Evolutionary conservation across 2,797 vertebrate species (phyloP).

Genomic region (Labeo calbasu): DNA sequence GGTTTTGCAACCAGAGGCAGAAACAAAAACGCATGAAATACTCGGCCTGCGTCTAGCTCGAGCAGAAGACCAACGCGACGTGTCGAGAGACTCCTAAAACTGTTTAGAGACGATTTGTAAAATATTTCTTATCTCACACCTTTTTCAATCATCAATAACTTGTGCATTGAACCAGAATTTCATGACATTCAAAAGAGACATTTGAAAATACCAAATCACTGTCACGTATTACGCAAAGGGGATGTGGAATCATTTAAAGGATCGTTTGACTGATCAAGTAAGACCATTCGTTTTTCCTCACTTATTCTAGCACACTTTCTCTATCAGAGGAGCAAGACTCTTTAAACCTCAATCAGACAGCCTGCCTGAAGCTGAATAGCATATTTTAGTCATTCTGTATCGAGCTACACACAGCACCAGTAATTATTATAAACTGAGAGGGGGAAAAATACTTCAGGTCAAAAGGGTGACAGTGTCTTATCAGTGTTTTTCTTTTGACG

Average conservation of each 20-base stretch:
- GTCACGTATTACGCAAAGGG: conserved; percentile 72
- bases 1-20: conserved; percentile 99
- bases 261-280: conserved; percentile 88
- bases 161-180: conserved; percentile 76
- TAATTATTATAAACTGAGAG: conserved; percentile 31
- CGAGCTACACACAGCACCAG: conserved; percentile 36
- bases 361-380: conserved; percentile 55
- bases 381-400: conserved; percentile 54
- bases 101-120: conserved; percentile 81
- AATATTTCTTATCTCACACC: conserved; percentile 80
- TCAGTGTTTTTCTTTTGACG: conserved; percentile 65
- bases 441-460: conserved; percentile 59
- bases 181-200: conserved; percentile 71
- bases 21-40: conserved; percentile 99
- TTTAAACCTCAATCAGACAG: conserved; percentile 57
- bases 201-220: conserved; percentile 66
- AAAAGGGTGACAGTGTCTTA: conserved; percentile 71
- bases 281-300: conserved; percentile 86
- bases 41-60: conserved; percentile 89
- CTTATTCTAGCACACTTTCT: conserved; percentile 75
- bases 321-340: conserved; percentile 68
- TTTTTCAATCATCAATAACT: conserved; percentile 79
- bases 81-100: conserved; percentile 72
- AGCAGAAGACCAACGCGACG: conserved; percentile 37
- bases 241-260: conserved; percentile 80